Percentiles rank a stretch among this genome's conserved stretches.
Conservation (phyloP, 2,113 vertebrate genomes). For the Halcyon malimbica region DNA sequence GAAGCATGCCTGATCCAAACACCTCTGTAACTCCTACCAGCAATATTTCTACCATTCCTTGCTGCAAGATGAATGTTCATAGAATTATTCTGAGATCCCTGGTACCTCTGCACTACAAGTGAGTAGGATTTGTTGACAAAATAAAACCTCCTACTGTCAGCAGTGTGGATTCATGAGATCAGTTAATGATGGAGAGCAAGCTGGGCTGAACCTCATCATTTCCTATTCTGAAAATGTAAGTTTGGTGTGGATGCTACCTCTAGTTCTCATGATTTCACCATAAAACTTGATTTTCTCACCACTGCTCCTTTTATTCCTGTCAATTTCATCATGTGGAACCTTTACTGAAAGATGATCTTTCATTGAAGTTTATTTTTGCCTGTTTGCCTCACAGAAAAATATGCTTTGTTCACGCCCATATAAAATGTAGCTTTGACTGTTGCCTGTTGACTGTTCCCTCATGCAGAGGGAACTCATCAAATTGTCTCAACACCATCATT, state of each 20-base stretch:
- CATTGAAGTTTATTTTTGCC: neutral
- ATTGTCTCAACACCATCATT: neutral
- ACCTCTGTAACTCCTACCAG: neutral
- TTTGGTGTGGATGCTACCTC: neutral
- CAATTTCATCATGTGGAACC: neutral
- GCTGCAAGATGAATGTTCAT: neutral
- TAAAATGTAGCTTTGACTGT: neutral
- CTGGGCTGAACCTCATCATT: neutral
- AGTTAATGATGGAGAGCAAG: neutral
- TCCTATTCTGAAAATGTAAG: neutral
- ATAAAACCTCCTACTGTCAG: slow-evolving; percentile 5
- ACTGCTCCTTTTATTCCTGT: neutral
- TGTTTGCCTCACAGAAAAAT: neutral
- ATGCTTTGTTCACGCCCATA: neutral
- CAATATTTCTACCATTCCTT: neutral
- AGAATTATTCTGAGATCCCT: neutral
- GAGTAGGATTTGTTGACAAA: slow-evolving; percentile 30
- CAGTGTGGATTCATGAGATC: neutral
- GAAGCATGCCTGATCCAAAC: neutral
- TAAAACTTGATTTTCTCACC: neutral
- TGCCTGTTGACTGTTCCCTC: neutral
- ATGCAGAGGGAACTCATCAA: neutral
- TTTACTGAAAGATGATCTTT: neutral
- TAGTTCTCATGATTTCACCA: neutral
- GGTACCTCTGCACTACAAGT: neutral